These are phyloP conservation scores for Spicauda simplicius DNA, from an alignment of 2,888 invertebrate genomes.

Conservation along the genomic window DNA sequence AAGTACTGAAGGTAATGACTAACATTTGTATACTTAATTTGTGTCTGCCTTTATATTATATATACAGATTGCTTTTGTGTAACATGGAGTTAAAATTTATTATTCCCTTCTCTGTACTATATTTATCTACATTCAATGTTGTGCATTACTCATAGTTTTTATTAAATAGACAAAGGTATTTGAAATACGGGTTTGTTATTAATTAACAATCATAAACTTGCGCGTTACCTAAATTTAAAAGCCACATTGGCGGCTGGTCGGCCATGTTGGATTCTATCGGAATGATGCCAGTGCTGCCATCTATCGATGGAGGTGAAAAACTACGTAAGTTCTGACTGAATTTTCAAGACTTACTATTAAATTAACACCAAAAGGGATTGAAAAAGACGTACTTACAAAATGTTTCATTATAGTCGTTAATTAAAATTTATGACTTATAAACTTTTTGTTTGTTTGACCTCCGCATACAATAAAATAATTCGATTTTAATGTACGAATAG, in stretches of 20 bases:
- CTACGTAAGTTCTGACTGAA: constrained; percentile 16
- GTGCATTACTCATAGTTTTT: background rate
- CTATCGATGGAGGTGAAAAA: constrained; percentile 47
- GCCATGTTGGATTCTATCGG: constrained; percentile 69
- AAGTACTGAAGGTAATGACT: no score
- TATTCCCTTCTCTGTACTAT: no score
- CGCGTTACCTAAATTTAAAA: background rate
- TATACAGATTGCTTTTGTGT: no score
- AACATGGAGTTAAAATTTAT: background rate
- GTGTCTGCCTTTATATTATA: no score
- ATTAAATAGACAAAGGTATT: background rate
- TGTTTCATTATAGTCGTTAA: background rate
- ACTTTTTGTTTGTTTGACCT: background rate
- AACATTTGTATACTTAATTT: no score
- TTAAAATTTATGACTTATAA: background rate
- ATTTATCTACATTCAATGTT: background rate
- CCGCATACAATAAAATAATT: background rate
- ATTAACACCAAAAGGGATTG: background rate
- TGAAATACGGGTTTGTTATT: background rate
- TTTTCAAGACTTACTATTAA: background rate
- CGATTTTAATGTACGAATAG: background rate
- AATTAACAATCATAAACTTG: background rate
- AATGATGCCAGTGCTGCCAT: constrained; percentile 52
- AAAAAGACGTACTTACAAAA: no score
- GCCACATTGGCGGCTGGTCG: constrained; percentile 34